Base-by-base conservation (phyloP, 2,113 vertebrate genomes). In the Aptenodytes patagonicus region DNA sequence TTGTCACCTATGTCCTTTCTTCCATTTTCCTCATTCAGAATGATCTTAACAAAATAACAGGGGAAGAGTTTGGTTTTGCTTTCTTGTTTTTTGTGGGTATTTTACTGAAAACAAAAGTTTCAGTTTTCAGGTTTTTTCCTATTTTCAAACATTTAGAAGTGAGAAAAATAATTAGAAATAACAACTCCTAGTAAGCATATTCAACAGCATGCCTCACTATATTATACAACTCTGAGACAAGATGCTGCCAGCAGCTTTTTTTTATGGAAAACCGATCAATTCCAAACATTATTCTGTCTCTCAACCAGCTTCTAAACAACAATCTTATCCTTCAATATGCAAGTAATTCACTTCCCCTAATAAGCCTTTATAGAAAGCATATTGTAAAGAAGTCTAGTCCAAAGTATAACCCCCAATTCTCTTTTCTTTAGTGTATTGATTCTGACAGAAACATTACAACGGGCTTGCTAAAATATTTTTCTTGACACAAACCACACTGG, bases 11-110 rank as follows among this genome's bases (percentile, higher is more conserved):
- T 44, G 25, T 32, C 38, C n/a, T 83, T 84, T 46, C 5, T 2
- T 80, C 16, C 19, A 22, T 76, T 62, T 81, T 66, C 15, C 3
- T 71, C 11, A 62, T n/a, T 68, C 61, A 49, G 18, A 84, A 34
- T 16, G 9, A 71, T 31, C 5, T 3, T 46, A 52, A 75, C 0
- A 0, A 65, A 69, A 52, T 10, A 54, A 19, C 10, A 71, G 3
- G 8, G 26, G 25, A 44, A 54, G 1, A 82, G n/a, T 52, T 61
- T 61, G 11, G 12, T 1, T 69, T 64, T 38, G 7, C 3, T 62
- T 46, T 55, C 71, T 49, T 36, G 6, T 19, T 86, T 61, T 54
- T 0, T 25, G 29, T 18, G 5, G 7, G 3, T 15, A 11, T 42
- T 32, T 36, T 34, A 52, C 6, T 31, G 10, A 49, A 75, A 83